A percentile compares a stretch with the other conserved stretches of the same genome.
Conservation (phyloP, 2,113 vertebrate genomes). For the Cebidichthys violaceus region DNA sequence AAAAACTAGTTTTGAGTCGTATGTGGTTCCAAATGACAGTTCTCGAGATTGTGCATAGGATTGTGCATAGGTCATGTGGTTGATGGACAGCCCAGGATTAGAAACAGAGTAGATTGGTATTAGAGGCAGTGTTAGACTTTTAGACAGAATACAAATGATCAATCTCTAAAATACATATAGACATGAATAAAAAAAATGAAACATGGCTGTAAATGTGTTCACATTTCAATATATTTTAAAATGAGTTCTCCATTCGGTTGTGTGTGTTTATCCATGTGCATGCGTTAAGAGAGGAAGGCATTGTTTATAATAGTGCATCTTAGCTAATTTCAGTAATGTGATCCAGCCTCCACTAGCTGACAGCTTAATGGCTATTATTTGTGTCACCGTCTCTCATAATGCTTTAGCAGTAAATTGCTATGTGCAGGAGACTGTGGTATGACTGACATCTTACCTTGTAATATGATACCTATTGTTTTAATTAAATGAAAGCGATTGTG, state of each 20-base stretch:
- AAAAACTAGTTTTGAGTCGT: slow-evolving; percentile 1
- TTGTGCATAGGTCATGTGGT: neutral
- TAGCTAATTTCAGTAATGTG: slow-evolving; percentile 93
- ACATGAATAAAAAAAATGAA: neutral
- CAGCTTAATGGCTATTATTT: slow-evolving; percentile 96
- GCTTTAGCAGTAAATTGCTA: slow-evolving; percentile 88
- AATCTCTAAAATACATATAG: neutral
- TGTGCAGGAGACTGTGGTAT: slow-evolving; percentile 87
- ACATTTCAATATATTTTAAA: neutral
- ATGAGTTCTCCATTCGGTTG: neutral
- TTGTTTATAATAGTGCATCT: slow-evolving; percentile 84
- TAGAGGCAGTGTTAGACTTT: neutral
- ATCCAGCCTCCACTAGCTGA: slow-evolving; percentile 88
- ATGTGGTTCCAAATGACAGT: neutral
- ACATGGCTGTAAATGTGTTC: neutral
- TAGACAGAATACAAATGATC: neutral
- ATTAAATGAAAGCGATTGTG: slow-evolving; percentile 95
- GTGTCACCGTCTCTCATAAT: slow-evolving; percentile 91
- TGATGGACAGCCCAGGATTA: slow-evolving; percentile 5
- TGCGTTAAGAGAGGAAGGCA: slow-evolving; percentile 70
- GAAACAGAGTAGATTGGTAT: neutral
- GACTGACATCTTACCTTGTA: slow-evolving; percentile 92
- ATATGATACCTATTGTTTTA: slow-evolving; percentile 97
- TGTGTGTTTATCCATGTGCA: slow-evolving; percentile 23
- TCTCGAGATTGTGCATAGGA: neutral